phyloP scores from a whole-genome alignment of 1,140 invertebrate genomes.

The Macrotrachela quadricornifera region DNA sequence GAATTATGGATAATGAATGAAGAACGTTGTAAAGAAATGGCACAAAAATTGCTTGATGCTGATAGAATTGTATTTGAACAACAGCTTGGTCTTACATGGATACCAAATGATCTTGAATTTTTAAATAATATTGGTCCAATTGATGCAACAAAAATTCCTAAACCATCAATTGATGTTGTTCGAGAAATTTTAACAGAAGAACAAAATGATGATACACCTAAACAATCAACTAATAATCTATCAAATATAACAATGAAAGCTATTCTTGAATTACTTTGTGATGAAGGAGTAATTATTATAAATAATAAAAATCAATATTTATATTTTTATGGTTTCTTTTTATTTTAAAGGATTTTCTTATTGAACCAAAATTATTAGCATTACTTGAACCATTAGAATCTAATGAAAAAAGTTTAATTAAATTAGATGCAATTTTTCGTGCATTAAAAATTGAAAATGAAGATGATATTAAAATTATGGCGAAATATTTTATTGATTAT shows the following conservation, averaged over 20 bases:
- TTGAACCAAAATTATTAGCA: conserved; percentile 40
- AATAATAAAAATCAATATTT: no score
- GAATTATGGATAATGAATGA: conserved; percentile 48
- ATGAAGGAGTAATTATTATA: no score
- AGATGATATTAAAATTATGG: conserved; percentile 24
- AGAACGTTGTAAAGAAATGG: conserved; percentile 35
- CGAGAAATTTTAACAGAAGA: background rate
- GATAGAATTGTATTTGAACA: conserved; percentile 46
- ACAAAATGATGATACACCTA: background rate
- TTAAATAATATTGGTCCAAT: conserved; percentile 23
- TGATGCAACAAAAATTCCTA: background rate
- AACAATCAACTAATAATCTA: background rate
- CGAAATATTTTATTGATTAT: conserved; percentile 20
- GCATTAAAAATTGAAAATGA: conserved; percentile 25
- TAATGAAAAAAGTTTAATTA: conserved; percentile 39
- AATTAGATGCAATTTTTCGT: conserved; percentile 43
- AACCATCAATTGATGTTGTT: background rate
- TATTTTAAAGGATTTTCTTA: conserved; percentile 41
- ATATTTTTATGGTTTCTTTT: conserved; percentile 22
- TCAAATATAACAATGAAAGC: no score
- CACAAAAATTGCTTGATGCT: conserved; percentile 36
- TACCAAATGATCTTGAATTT: conserved; percentile 28
- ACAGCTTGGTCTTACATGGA: conserved; percentile 42
- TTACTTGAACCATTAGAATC: conserved; percentile 37
- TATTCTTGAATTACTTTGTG: no score